A percentile compares a stretch with the other conserved stretches of the same genome.
Conservation (phyloP, 2,797 vertebrate genomes). For the Triplophysa yarkandensis region DNA sequence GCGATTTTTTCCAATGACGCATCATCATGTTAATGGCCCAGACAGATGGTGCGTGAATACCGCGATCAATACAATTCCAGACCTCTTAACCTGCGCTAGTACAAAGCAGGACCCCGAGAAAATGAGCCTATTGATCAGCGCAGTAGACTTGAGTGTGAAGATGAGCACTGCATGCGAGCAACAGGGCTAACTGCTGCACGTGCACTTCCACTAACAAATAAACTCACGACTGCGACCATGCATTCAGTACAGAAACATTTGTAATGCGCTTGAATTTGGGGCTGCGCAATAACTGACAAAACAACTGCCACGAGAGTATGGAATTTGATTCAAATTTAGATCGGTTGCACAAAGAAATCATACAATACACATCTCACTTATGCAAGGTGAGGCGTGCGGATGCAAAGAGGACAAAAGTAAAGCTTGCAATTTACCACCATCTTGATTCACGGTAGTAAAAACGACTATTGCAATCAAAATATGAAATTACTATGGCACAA, state of each 20-base stretch:
- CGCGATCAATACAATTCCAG: conserved; percentile 42
- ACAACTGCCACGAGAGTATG: neutral
- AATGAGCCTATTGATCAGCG: conserved; percentile 47
- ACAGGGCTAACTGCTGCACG: conserved; percentile 23
- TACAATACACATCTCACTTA: too few relatives aligned
- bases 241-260: neutral
- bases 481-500: neutral
- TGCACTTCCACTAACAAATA: conserved; percentile 18
- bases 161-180: conserved; percentile 7
- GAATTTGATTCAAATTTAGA: neutral
- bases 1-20: conserved; percentile 17
- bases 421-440: too few relatives aligned
- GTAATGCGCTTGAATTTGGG: neutral
- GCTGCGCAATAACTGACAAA: neutral
- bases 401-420: too few relatives aligned
- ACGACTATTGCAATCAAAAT: neutral
- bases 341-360: neutral
- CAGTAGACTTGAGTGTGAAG: neutral
- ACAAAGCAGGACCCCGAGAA: conserved; percentile 35
- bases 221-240: neutral
- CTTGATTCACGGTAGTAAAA: neutral
- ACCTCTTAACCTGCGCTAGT: conserved; percentile 43
- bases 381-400: too few relatives aligned
- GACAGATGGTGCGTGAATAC: conserved; percentile 53
- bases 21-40: conserved; percentile 45